Base-by-base conservation (phyloP, 2,113 vertebrate species). In the Nanger granti region DNA sequence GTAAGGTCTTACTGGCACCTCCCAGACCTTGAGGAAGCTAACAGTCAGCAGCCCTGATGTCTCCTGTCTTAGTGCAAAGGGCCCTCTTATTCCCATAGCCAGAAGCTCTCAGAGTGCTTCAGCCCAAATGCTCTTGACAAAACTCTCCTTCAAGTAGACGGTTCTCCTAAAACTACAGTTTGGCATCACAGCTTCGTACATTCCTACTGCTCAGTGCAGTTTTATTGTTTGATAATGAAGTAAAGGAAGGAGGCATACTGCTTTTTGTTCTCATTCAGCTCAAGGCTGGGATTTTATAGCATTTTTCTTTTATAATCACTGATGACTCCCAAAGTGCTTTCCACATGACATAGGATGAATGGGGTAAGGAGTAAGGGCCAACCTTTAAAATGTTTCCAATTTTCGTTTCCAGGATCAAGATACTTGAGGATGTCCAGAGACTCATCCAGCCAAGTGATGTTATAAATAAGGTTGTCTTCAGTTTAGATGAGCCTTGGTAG, bases 391-490 rank as follows among this genome's bases (percentile, higher is more conserved):
- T 84, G 52, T 28, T 92, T 79, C 83, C 86, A n/a, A 7, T n/a
- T 60, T 90, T 57, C 66, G 37, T 98, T 95, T 91, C 80, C 97
- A 99, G 99, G 96, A 98, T 99, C 97, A 99, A 99, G 98, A 99
- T 99, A 82, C 96, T 99, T 15, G 99, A 99, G 89, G 99, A 99
- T 73, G 13, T 99, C 92, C 98, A 97, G 31, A 99, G 99, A 55
- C 98, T 99, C n/a, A 97, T 99, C 91, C 98, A 98, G 73, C 98
- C 99, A 0, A 97, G 94, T 26, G 99, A 99, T 94, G 92, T 99
- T 92, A 98, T 99, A 64, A 99, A 99, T 95, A 98, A 98, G 97
- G 99, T 99, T 2, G 99, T 99, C 84, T 99, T 99, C 98, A 99
- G 99, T 98, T 93, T 99, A 92, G 99, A 99, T 6, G 98, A 99